Conservation (phyloP, 1,140 invertebrate species). For the Gonioctena quinquepunctata region DNA sequence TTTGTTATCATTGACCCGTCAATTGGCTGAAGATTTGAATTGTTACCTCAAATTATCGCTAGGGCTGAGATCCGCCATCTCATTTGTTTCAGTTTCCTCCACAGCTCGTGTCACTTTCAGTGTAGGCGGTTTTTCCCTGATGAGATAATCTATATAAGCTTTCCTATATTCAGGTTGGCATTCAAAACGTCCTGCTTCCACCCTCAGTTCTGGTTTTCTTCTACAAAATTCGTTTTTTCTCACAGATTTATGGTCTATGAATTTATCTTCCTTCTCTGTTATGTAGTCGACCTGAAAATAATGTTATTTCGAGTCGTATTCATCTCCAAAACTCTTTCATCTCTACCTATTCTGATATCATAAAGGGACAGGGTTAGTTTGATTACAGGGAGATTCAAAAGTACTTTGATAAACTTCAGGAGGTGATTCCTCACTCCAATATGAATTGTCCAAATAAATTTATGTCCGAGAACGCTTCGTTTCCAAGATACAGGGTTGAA, state of each 20-base stretch:
- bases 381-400: too few relatives aligned
- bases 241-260: slow-evolving; percentile 28
- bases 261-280: slow-evolving; percentile 38
- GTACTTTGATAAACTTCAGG: too few relatives aligned
- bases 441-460: too few relatives aligned
- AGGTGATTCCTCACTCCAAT: too few relatives aligned
- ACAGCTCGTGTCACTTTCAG: neutral
- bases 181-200: slow-evolving; percentile 51
- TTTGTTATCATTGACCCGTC: too few relatives aligned
- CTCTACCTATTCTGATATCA: too few relatives aligned
- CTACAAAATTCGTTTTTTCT: slow-evolving; percentile 23
- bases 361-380: too few relatives aligned
- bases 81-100: neutral
- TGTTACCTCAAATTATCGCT: neutral
- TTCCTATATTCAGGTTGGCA: slow-evolving; percentile 60
- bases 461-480: too few relatives aligned
- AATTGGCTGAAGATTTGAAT: too few relatives aligned
- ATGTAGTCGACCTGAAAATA: slow-evolving; percentile 34
- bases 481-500: too few relatives aligned
- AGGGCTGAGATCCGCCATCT: neutral
- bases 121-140: slow-evolving; percentile 37
- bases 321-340: too few relatives aligned
- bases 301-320: too few relatives aligned
- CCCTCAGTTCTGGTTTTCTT: slow-evolving; percentile 40
- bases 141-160: slow-evolving; percentile 53